These are phyloP conservation scores for Hypolimnas misippus DNA, from an alignment of 2,888 invertebrate species.

Conservation along the genomic window DNA sequence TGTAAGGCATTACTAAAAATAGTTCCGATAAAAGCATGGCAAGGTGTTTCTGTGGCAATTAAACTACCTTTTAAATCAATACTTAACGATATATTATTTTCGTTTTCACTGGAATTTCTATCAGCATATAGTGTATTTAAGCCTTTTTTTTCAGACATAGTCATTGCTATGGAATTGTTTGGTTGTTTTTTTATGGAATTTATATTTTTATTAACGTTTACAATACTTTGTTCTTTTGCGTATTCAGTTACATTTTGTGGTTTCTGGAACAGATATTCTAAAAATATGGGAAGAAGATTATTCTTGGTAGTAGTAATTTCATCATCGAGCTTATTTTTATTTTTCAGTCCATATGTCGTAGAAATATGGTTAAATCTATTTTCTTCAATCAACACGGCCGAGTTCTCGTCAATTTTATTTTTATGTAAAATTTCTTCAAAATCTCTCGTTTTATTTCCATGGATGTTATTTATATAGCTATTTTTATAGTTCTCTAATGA, in stretches of 20 bases:
- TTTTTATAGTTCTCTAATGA: neutral
- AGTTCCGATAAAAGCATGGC: constrained; percentile 74
- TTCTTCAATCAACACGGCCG: neutral
- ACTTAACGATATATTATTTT: constrained; percentile 43
- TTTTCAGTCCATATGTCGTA: constrained; percentile 6
- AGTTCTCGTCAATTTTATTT: neutral
- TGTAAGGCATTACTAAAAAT: constrained; percentile 65
- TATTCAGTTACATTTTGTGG: constrained; percentile 10
- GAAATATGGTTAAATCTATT: neutral
- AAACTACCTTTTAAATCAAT: constrained; percentile 74
- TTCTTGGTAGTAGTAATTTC: constrained; percentile 45
- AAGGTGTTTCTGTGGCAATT: constrained; percentile 65
- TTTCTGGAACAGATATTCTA: constrained; percentile 59
- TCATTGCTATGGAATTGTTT: neutral
- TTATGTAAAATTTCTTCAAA: neutral
- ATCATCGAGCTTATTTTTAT: constrained; percentile 16
- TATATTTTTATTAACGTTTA: neutral
- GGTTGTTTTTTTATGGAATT: neutral
- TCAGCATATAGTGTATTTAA: constrained; percentile 1
- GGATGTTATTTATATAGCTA: neutral
- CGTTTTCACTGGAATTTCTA: constrained; percentile 19
- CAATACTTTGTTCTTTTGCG: neutral
- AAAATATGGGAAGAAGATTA: constrained; percentile 58
- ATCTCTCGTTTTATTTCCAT: neutral
- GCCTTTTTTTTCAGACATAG: constrained; percentile 1